Percentiles rank a stretch among this genome's conserved stretches.
These are phyloP conservation scores for Aphodius granarius DNA, from an alignment of 2,888 invertebrate species.

Conservation along the genomic window DNA sequence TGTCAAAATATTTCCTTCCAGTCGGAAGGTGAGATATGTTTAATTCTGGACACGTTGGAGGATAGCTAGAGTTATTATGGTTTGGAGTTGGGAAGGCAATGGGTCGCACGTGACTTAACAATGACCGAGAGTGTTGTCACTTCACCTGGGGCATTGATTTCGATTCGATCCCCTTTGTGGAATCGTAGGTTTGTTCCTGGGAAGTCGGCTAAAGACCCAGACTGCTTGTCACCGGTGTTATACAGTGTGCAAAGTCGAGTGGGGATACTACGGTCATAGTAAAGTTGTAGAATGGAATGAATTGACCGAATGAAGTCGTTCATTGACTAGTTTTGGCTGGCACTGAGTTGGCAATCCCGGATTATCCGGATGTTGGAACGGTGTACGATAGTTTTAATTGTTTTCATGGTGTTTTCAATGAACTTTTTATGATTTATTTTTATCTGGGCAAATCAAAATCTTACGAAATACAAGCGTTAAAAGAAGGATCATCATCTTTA, in stretches of 20 bases:
- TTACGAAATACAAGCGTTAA: no score
- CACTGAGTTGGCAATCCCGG: not conserved
- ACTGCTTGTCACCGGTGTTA: not conserved
- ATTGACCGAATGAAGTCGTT: not conserved
- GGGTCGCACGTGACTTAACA: not conserved
- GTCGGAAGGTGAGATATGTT: not conserved
- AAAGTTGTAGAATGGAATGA: not conserved
- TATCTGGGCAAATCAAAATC: no score
- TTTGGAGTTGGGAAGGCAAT: no score
- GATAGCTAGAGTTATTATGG: no score
- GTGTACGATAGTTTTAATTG: not conserved
- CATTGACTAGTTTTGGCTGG: not conserved
- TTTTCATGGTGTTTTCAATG: not conserved
- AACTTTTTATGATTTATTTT: no score
- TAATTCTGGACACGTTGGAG: not conserved
- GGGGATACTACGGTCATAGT: not conserved
- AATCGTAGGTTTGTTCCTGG: not conserved
- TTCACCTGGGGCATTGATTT: not conserved
- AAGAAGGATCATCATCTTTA: no score
- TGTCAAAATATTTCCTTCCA: not conserved
- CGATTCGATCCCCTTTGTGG: not conserved
- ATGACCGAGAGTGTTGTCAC: not conserved
- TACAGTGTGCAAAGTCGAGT: not conserved
- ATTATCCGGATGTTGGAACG: not conserved
- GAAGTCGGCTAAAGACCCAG: not conserved